Evolutionary conservation across 2,888 invertebrate species (phyloP), one percentile per base, ranked within the genome.

Genomic region (Thalpophila matura): DNA sequence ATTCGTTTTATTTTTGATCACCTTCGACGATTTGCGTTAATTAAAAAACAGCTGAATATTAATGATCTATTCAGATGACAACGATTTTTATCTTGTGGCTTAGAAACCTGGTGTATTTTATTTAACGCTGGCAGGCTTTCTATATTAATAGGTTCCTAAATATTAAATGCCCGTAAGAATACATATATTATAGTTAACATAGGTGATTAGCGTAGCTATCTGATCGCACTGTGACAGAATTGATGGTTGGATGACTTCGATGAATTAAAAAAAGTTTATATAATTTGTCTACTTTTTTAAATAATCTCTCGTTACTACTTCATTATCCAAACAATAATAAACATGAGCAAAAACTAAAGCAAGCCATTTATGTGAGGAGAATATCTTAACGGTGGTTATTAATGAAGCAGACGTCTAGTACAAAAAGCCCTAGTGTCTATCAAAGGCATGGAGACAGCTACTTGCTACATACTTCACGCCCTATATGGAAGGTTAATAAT

Each of bases 401-500:
- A 90, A 88, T 86, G 85, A 83, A 85, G 81, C 78, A 75, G 79
- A 74, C 80, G 69, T 80, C 71, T 75, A 68, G 72, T 63, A 81
- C 82, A 89, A 91, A 91, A 91, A 91, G 66, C 75, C 71, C 79
- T 77, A 75, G 80, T 72, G 68, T 82, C 86, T 84, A 82, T 84
- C 87, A 87, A 86, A 85, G 86, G 81, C 70, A 81, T 72, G 77
- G 74, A 77, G 79, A 85, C 83, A 77, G 83, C 84, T 86, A 85
- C 86, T 82, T 79, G 85, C 80, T 83, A 83, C 84, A 83, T 86
- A 84, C 81, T 85, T 80, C 77, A 74, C 70, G 64, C 91, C 90
- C 61, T 90, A 88, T 85, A 89, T 81, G 92, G 92, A 77, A 86
- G 85, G 85, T 86, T 86, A 86, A 89, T 91, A 90, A 92, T 93